A percentile compares a stretch with the other conserved stretches of the same genome.
Evolutionary conservation across 2,797 vertebrate species (phyloP).

Genomic region (Oophaga sylvatica): DNA sequence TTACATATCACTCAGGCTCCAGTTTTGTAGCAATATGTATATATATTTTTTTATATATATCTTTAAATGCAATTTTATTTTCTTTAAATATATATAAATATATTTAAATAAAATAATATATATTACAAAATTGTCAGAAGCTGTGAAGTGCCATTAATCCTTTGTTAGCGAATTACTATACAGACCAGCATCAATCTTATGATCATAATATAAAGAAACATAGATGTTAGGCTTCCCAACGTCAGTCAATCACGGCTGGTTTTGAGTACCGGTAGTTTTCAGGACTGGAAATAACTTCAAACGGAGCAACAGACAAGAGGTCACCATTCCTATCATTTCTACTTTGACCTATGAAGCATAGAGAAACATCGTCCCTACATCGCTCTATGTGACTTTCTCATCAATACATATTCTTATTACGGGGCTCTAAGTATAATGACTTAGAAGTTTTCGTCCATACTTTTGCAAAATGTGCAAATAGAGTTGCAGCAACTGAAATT

Average conservation of each 20-base stretch:
- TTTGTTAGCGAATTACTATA: not conserved
- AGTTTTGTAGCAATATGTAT: not conserved
- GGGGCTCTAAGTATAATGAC: not conserved
- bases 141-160: not conserved
- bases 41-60: no score
- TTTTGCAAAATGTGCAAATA: not conserved
- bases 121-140: not conserved
- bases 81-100: no score
- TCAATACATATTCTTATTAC: not conserved
- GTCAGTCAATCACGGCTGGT: not conserved
- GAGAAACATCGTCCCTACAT: constrained; percentile 1
- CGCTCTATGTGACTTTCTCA: not conserved
- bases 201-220: not conserved
- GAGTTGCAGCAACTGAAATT: not conserved
- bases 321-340: constrained; percentile 48
- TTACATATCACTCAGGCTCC: not conserved
- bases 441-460: not conserved
- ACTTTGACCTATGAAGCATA: constrained; percentile 19
- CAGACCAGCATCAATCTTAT: not conserved
- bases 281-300: constrained; percentile 45
- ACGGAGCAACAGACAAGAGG: constrained; percentile 35
- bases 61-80: no score
- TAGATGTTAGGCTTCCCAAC: not conserved
- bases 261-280: not conserved
- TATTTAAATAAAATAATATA: no score